Percentiles rank a stretch among this genome's conserved stretches.
Evolutionary conservation across 2,113 vertebrate species (phyloP).

Genomic region (Dasyornis broadbenti): DNA sequence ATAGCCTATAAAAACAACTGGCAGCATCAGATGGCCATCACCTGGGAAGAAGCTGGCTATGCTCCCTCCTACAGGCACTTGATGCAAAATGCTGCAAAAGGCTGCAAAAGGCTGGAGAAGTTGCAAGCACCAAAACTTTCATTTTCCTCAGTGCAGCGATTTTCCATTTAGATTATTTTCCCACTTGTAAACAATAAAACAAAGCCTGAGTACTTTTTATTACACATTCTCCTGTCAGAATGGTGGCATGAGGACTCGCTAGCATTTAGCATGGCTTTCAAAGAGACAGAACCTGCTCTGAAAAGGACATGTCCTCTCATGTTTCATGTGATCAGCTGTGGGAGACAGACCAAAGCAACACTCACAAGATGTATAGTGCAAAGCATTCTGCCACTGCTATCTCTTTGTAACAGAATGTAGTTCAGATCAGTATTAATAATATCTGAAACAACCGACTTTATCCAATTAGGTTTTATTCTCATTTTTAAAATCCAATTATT

Average conservation of each 20-base stretch:
- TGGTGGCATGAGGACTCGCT: not conserved
- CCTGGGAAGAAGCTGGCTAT: not conserved
- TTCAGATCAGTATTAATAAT: not conserved
- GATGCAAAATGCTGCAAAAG: not conserved
- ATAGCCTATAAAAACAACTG: not conserved
- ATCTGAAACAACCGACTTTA: not conserved
- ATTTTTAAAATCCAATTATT: not conserved
- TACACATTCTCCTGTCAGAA: not conserved
- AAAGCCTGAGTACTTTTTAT: not conserved
- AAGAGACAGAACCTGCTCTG: not conserved
- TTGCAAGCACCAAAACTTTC: not conserved
- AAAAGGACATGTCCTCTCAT: not conserved
- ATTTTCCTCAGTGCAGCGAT: not conserved
- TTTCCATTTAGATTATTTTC: not conserved
- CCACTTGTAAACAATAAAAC: not conserved
- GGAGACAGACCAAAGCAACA: not conserved
- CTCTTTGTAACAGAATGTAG: not conserved
- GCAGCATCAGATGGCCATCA: not conserved
- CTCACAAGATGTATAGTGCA: rapidly evolving
- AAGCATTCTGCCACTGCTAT: not conserved
- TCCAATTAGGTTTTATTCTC: not conserved
- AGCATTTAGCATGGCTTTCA: not conserved
- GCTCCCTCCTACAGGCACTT: not conserved
- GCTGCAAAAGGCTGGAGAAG: not conserved
- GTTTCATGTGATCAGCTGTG: not conserved